Conservation (phyloP, 2,888 invertebrate species). For the Chymomyza caudatula region DNA sequence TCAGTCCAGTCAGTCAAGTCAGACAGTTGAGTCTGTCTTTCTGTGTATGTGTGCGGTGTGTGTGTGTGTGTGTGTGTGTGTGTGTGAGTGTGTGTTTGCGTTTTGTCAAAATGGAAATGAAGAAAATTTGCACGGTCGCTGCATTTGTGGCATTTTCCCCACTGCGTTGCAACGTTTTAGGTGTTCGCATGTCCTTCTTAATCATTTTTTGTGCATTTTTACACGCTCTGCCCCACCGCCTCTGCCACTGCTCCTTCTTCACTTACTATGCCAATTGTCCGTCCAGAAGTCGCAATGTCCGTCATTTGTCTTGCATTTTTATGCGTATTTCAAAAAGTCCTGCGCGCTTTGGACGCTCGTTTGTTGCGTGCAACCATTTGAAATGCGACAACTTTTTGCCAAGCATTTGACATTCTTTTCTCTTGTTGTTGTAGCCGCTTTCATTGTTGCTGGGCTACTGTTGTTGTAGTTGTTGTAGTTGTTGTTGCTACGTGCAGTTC, state of each 20-base stretch:
- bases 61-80: neutral
- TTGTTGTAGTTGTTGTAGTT: constrained; percentile 18
- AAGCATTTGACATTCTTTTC: neutral
- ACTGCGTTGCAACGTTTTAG: constrained; percentile 41
- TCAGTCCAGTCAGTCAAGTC: constrained; percentile 36
- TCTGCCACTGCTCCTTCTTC: constrained; percentile 9
- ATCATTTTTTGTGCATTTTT: constrained; percentile 68
- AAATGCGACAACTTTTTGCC: constrained; percentile 67
- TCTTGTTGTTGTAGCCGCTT: constrained; percentile 7
- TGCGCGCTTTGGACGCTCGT: constrained; percentile 58
- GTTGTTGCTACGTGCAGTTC: constrained; percentile 68
- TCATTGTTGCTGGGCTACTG: constrained; percentile 10
- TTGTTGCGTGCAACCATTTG: constrained; percentile 73
- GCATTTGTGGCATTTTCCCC: constrained; percentile 71
- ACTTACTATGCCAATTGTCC: neutral
- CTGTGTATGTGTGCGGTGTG: neutral
- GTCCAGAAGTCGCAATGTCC: neutral
- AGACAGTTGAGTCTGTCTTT: constrained; percentile 4
- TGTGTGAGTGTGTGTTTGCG: constrained; percentile 59
- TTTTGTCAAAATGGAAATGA: constrained; percentile 75
- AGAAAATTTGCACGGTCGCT: constrained; percentile 75
- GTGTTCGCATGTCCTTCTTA: constrained; percentile 71
- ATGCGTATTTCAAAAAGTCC: constrained; percentile 71
- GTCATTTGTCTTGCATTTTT: constrained; percentile 72
- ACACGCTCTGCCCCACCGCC: constrained; percentile 47